Evolutionary conservation across 2,113 vertebrate genomes (phyloP).

Genomic region (Lepisosteus oculatus): DNA sequence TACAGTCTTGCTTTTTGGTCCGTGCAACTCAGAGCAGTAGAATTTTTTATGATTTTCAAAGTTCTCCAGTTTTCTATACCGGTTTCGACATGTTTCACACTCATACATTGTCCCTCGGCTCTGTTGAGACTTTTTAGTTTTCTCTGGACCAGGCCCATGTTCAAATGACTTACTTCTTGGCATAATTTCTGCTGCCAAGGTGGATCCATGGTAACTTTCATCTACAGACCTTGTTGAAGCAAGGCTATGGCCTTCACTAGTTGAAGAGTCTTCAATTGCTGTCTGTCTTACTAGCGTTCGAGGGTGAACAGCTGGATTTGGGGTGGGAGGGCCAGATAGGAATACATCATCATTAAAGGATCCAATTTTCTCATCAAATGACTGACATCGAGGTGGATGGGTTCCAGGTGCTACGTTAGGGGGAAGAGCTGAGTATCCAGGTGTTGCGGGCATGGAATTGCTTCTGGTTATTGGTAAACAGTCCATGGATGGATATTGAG

Average conservation of each 20-base stretch:
- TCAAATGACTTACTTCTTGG: conserved; percentile 78
- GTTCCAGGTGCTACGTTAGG: conserved; percentile 75
- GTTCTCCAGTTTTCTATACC: conserved; percentile 93
- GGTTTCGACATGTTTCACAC: conserved; percentile 94
- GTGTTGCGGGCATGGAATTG: conserved; percentile 93
- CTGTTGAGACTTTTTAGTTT: conserved; percentile 80
- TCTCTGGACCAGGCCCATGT: conserved; percentile 70
- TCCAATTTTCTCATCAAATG: conserved; percentile 94
- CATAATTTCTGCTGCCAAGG: conserved; percentile 62
- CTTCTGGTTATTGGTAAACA: conserved; percentile 96
- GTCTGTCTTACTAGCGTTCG: conserved; percentile 87
- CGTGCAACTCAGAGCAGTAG: conserved; percentile 95
- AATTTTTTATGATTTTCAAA: conserved; percentile 98
- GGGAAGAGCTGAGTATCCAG: conserved; percentile 83
- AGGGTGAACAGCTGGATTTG: conserved; percentile 77
- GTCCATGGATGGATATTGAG: conserved; percentile 79
- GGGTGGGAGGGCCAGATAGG: conserved; percentile 78
- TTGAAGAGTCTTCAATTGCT: conserved; percentile 87
- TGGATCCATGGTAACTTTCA: conserved; percentile 71
- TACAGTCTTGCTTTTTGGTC: conserved; percentile 87
- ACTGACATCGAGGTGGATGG: conserved; percentile 87
- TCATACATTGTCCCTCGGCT: conserved; percentile 95
- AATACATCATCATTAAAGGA: conserved; percentile 88
- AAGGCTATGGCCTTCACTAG: conserved; percentile 72
- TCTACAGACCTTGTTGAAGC: conserved; percentile 75